A percentile compares a stretch with the other conserved stretches of the same genome.
Evolutionary conservation across 2,797 vertebrate genomes (phyloP).

Genomic region (Danio tinwini): DNA sequence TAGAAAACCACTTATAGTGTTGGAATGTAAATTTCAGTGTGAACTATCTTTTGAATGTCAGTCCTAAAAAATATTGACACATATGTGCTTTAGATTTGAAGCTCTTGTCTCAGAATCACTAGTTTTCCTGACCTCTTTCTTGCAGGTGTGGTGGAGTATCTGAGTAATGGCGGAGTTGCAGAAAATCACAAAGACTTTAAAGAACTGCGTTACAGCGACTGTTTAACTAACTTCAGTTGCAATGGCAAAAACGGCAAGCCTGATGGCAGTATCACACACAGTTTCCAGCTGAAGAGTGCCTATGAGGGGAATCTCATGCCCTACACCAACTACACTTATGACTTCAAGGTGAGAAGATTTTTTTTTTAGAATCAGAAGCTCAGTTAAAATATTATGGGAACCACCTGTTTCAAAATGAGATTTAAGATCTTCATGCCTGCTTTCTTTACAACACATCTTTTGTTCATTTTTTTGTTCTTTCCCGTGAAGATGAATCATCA

Average conservation of each 20-base stretch:
- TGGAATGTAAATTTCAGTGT: neutral
- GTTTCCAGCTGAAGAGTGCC: constrained; percentile 96
- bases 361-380: neutral
- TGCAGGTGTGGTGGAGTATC: constrained; percentile 95
- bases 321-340: constrained; percentile 99
- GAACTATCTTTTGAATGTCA: neutral
- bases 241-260: constrained; percentile 90
- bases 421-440: neutral
- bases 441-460: neutral
- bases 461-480: neutral
- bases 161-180: constrained; percentile 93
- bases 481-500: neutral
- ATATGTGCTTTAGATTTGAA: neutral
- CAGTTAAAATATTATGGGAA: neutral
- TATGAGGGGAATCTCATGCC: constrained; percentile 97
- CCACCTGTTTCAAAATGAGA: neutral
- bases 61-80: neutral
- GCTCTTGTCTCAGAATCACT: constrained; percentile 2
- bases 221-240: constrained; percentile 98
- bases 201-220: constrained; percentile 94
- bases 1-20: neutral
- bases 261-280: constrained; percentile 93
- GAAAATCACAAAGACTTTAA: constrained; percentile 99
- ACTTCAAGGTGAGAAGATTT: constrained; percentile 84
- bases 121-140: neutral